phyloP scores from a whole-genome alignment of 2,888 invertebrate species.

The Clunio marinus region DNA sequence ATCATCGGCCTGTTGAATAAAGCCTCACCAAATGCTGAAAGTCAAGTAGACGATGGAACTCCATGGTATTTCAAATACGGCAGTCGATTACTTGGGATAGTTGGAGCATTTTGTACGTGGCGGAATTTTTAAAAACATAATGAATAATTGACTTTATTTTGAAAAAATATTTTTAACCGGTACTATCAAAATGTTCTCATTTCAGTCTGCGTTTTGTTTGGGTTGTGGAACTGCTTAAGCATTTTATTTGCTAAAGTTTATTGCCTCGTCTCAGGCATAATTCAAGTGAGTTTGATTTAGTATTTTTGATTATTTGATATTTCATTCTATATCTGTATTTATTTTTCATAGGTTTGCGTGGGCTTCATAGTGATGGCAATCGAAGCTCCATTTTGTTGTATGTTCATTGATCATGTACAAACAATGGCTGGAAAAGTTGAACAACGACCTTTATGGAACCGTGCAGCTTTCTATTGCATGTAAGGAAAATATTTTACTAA shows the following conservation, averaged over 20 bases:
- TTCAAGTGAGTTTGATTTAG: too few relatives aligned
- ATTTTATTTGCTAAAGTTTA: slow-evolving; percentile 60
- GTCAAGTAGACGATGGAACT: slow-evolving; percentile 71
- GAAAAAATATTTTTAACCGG: slow-evolving; percentile 3
- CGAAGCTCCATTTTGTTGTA: slow-evolving; percentile 96
- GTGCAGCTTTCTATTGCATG: slow-evolving; percentile 79
- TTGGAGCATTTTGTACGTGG: slow-evolving; percentile 76
- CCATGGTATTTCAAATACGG: slow-evolving; percentile 89
- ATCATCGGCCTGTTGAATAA: slow-evolving; percentile 63
- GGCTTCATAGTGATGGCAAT: slow-evolving; percentile 84
- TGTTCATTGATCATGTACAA: slow-evolving; percentile 93
- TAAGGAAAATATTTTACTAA: slow-evolving; percentile 55
- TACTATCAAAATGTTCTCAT: slow-evolving; percentile 44
- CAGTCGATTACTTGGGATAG: slow-evolving; percentile 75
- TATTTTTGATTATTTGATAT: too few relatives aligned
- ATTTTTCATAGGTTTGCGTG: too few relatives aligned
- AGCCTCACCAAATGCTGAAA: slow-evolving; percentile 76
- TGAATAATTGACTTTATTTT: slow-evolving; percentile 12
- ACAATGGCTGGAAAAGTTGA: slow-evolving; percentile 79
- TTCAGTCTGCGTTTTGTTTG: slow-evolving; percentile 80
- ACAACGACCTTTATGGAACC: slow-evolving; percentile 80
- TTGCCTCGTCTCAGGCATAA: slow-evolving; percentile 73
- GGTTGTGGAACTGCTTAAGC: slow-evolving; percentile 68
- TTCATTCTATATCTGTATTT: too few relatives aligned
- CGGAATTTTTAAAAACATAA: not conserved